Evolutionary conservation across 1,140 invertebrate genomes (phyloP).

Genomic region (Cyphomyrmex costatus): DNA sequence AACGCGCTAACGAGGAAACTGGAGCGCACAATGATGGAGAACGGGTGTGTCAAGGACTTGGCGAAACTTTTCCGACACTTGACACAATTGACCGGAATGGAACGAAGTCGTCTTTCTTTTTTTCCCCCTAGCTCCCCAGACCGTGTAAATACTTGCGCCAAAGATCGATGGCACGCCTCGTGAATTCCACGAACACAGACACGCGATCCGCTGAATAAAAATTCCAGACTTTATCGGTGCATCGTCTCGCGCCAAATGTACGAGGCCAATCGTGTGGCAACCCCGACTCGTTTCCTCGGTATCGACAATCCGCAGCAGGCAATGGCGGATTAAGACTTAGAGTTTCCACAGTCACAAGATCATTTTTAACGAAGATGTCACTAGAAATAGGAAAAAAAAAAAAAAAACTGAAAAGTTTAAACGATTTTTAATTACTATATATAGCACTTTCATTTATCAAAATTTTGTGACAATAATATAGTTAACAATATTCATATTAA

Average conservation of each 20-base stretch:
- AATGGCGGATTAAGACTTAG: conserved; percentile 22
- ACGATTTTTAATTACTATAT: not conserved
- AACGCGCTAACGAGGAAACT: conserved; percentile 63
- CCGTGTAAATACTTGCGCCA: conserved; percentile 26
- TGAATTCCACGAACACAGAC: conserved; percentile 65
- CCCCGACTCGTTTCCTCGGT: not conserved
- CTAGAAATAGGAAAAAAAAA: not conserved
- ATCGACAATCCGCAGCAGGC: conserved; percentile 25
- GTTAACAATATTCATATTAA: not conserved
- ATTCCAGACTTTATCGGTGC: conserved; percentile 57
- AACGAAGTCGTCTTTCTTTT: conserved; percentile 9
- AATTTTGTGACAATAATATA: not conserved
- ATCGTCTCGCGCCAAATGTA: conserved; percentile 33
- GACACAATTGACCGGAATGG: conserved; percentile 58
- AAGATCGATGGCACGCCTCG: conserved; percentile 57
- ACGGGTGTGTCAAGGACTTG: conserved; percentile 57
- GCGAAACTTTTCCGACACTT: conserved; percentile 60
- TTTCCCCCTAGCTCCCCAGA: not conserved
- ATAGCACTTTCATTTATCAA: not conserved
- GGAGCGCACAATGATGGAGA: conserved; percentile 31
- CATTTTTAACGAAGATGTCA: not conserved
- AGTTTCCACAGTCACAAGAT: not conserved
- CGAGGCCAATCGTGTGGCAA: conserved; percentile 25
- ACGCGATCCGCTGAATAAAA: conserved; percentile 1
- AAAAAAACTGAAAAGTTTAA: not conserved